Evolutionary conservation across 2,113 vertebrate species (phyloP), one percentile per base, ranked within the genome.

Genomic region (Oryzias melastigma): DNA sequence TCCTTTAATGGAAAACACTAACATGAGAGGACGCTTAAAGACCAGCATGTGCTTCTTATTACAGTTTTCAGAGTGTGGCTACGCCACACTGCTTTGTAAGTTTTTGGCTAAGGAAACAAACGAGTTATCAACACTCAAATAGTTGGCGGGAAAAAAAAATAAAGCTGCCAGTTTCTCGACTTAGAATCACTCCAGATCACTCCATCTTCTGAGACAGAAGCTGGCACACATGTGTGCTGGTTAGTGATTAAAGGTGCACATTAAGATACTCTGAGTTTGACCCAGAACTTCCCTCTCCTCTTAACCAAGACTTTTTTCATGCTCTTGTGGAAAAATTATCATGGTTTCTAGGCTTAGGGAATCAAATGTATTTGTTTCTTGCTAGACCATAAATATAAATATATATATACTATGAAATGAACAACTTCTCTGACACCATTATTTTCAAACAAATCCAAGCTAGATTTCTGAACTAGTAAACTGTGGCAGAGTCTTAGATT

Each of bases 1-100:
- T 48, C 17, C 44, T 64, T 68, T 77, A 82, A 80, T 83, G 58
- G 75, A 82, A 86, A 82, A 78, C 64, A 68, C 27, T 74, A 75
- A 74, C 73, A 58, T 65, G 64, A 49, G 71, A 60, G 61, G 68
- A 62, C 82, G 19, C 58, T 71, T 81, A 76, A 58, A 62, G 55
- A 53, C 43, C 19, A 52, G 55, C 58, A 46, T 60, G 48, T 22
- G 27, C 57, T 49, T 19, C 57, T 71, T 46, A 66, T 44, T 60
- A 19, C 22, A 62, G 58, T 75, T 59, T 50, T 53, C 58, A 79
- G 72, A 74, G 53, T 18, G 22, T 22, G 3, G 35, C 40, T 72
- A 57, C 44, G 68, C 41, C 52, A 41, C 43, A 29, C 40, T n/a
- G 51, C 29, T 68, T n/a, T 48, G 29, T 29, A 62, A 58, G 68